These are phyloP conservation scores for Dioctria linearis DNA, from an alignment of 2,888 invertebrate genomes.

Conservation along the genomic window DNA sequence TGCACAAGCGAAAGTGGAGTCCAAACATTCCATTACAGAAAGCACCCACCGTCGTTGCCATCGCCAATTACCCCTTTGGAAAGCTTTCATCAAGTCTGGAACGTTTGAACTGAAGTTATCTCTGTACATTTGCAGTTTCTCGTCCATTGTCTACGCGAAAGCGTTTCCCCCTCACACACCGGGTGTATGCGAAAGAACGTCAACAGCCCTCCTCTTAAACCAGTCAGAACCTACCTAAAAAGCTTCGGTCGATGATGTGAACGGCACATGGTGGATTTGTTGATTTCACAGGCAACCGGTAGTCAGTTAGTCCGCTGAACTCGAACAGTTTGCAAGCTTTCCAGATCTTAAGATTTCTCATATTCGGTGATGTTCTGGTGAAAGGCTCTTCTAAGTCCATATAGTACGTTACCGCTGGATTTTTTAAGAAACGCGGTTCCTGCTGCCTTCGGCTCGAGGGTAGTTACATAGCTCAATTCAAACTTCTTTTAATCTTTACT, in stretches of 20 bases:
- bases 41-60: not conserved
- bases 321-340: slow-evolving; percentile 30
- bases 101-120: not conserved
- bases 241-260: slow-evolving; percentile 42
- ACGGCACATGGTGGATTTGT: slow-evolving; percentile 16
- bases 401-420: not conserved
- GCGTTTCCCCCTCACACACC: not conserved
- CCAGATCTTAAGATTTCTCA: slow-evolving; percentile 12
- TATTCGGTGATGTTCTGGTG: not conserved
- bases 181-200: not conserved
- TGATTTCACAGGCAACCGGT: slow-evolving; percentile 30
- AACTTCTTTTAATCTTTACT: not conserved
- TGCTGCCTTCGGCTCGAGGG: not conserved
- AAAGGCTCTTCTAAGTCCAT: no score
- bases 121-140: slow-evolving; percentile 10
- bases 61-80: not conserved
- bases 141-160: slow-evolving; percentile 32
- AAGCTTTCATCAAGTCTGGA: slow-evolving; percentile 6
- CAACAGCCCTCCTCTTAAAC: not conserved
- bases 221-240: not conserved
- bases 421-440: not conserved
- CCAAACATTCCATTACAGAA: not conserved
- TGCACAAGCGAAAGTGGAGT: slow-evolving; percentile 44
- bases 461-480: not conserved
- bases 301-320: slow-evolving; percentile 50